These are phyloP conservation scores for Escarpia spicata DNA, from an alignment of 2,888 invertebrate genomes.

Conservation along the genomic window DNA sequence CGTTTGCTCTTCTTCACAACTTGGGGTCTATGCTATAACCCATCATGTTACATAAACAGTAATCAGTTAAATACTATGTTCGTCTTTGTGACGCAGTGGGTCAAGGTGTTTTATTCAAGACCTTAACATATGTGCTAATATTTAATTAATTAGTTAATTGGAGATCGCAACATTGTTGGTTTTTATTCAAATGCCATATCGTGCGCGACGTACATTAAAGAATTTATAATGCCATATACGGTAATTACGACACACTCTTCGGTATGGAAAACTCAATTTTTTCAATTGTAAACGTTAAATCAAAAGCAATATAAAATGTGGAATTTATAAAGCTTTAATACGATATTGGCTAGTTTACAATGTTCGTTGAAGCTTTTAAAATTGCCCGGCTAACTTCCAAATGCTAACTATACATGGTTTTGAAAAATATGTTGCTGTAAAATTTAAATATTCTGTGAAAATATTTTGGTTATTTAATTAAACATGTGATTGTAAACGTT, in stretches of 20 bases:
- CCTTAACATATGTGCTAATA: too few relatives aligned
- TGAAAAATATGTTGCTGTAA: background rate
- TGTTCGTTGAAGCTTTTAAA: background rate
- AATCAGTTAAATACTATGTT: too few relatives aligned
- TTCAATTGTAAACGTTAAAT: background rate
- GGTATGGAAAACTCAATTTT: background rate
- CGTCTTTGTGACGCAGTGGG: too few relatives aligned
- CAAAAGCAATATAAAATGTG: background rate
- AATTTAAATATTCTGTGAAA: background rate
- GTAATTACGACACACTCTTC: background rate
- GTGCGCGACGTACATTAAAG: background rate
- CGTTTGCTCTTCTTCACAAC: too few relatives aligned
- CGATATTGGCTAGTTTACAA: background rate
- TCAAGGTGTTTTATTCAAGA: too few relatives aligned
- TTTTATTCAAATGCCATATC: background rate
- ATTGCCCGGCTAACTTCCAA: background rate
- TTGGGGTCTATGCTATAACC: too few relatives aligned
- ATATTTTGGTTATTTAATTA: background rate
- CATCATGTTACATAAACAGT: too few relatives aligned
- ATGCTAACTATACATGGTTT: background rate
- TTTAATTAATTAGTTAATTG: too few relatives aligned
- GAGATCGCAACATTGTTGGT: background rate
- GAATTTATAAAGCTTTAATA: background rate
- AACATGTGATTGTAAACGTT: background rate
- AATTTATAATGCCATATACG: constrained; percentile 3